Evolutionary conservation across 2,113 vertebrate species (phyloP).

Genomic region (Zosterops pallidus): DNA sequence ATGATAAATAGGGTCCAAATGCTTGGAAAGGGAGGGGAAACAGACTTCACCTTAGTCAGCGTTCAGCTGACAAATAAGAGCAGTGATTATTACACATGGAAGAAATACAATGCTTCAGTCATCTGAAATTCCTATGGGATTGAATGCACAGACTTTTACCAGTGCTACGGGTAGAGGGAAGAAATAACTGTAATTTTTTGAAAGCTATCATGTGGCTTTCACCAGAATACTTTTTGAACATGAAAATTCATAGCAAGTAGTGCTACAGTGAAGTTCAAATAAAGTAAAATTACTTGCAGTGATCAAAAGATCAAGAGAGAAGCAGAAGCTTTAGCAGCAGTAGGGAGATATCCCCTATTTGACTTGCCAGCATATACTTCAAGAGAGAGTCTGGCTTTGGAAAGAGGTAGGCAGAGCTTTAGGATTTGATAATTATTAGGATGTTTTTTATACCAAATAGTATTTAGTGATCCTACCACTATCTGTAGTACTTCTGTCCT

Average conservation of each 20-base stretch:
- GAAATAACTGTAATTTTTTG: not conserved
- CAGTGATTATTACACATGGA: not conserved
- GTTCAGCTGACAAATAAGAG: not conserved
- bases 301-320: not conserved
- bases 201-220: not conserved
- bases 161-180: not conserved
- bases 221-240: not conserved
- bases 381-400: not conserved
- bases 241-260: not conserved
- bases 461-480: not conserved
- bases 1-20: not conserved
- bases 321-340: not conserved
- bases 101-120: conserved; percentile 26
- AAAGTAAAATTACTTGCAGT: not conserved
- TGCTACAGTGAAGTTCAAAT: not conserved
- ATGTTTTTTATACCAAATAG: not conserved
- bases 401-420: not conserved
- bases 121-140: conserved; percentile 15
- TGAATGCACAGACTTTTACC: not conserved
- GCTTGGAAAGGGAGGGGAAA: not conserved
- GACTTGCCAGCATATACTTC: not conserved
- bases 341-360: not conserved
- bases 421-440: not conserved
- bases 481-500: not conserved
- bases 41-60: not conserved